These are phyloP conservation scores for Myiotriccus ornatus DNA, from an alignment of 2,797 vertebrate genomes.

Conservation along the genomic window DNA sequence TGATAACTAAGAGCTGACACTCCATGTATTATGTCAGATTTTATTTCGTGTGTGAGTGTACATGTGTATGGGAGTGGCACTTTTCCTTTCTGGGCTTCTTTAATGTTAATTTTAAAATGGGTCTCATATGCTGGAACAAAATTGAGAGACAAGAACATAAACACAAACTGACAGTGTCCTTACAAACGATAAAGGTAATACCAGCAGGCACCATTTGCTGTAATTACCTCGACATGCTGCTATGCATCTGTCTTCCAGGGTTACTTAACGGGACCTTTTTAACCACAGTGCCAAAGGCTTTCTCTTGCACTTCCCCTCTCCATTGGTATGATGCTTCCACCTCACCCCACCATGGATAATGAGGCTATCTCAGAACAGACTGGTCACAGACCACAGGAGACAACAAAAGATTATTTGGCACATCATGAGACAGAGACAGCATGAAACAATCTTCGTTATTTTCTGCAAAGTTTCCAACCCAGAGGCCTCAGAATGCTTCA, in stretches of 20 bases:
- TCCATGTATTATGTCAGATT: neutral
- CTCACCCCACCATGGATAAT: neutral
- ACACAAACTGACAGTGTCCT: conserved; percentile 14
- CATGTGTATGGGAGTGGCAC: neutral
- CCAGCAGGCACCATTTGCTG: neutral
- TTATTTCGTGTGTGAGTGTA: neutral
- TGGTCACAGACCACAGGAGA: neutral
- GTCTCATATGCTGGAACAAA: neutral
- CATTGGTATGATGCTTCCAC: accelerated
- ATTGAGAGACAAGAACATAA: neutral
- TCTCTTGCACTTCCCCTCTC: neutral
- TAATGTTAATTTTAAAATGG: conserved; percentile 10
- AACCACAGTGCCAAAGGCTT: neutral
- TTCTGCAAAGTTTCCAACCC: neutral
- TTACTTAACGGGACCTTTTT: neutral
- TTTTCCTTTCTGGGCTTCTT: neutral
- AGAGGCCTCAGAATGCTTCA: neutral
- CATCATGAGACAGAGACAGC: neutral
- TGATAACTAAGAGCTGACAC: neutral
- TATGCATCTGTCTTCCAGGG: neutral
- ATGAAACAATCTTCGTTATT: neutral
- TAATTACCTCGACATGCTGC: neutral
- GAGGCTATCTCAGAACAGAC: neutral
- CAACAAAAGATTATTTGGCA: neutral
- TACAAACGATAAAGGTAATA: conserved; percentile 8